Evolutionary conservation across 2,888 invertebrate species (phyloP).

Genomic region (Nebria brevicollis): DNA sequence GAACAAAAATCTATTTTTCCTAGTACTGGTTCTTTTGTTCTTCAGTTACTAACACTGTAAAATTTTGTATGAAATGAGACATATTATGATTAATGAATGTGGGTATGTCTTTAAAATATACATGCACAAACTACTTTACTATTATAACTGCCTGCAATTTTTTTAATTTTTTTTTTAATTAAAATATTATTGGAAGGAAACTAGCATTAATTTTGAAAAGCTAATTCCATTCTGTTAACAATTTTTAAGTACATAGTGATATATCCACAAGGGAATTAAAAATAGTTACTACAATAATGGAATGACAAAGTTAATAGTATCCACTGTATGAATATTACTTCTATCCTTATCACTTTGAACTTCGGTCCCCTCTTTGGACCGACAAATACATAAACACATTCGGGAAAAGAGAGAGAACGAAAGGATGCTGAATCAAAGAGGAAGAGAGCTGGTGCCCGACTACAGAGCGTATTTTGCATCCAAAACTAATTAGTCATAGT

Average conservation of each 20-base stretch:
- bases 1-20: constrained; percentile 41
- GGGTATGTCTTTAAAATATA: not conserved
- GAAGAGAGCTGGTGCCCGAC: constrained; percentile 2
- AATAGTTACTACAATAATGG: not conserved
- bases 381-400: not conserved
- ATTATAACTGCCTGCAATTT: not conserved
- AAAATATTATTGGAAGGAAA: not conserved
- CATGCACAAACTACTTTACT: not conserved
- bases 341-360: not conserved
- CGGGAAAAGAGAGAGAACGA: not conserved
- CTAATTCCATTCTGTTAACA: not conserved
- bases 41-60: not conserved
- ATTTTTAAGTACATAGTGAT: not conserved
- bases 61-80: not conserved
- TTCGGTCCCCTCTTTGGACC: not conserved
- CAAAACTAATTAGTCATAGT: constrained; percentile 53
- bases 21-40: constrained; percentile 8
- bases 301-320: not conserved
- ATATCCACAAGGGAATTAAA: not conserved
- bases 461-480: constrained; percentile 50
- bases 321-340: not conserved
- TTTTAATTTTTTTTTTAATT: not conserved
- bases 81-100: not conserved
- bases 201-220: not conserved
- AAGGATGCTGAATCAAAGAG: not conserved